Percentiles rank a stretch among this genome's conserved stretches.
These are phyloP conservation scores for Solea solea DNA, from an alignment of 2,113 vertebrate species.

Conservation along the genomic window DNA sequence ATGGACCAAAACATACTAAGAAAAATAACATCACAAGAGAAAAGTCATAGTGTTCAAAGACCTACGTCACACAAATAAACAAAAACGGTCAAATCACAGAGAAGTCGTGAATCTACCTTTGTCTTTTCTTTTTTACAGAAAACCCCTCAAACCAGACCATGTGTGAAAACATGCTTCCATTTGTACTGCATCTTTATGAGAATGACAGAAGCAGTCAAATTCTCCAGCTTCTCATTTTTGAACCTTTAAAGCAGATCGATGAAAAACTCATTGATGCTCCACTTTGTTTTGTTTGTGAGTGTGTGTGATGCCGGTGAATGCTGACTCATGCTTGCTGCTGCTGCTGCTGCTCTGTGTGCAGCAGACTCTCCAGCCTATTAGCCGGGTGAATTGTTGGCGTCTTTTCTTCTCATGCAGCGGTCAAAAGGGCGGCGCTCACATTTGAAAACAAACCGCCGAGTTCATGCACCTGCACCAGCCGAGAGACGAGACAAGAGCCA, in stretches of 20 bases:
- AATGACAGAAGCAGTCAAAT: slow-evolving; percentile 7
- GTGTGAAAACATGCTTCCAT: not conserved
- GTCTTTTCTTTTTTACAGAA: not conserved
- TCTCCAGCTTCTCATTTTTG: slow-evolving; percentile 37
- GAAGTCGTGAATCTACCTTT: not conserved
- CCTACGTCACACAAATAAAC: not conserved
- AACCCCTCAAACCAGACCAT: not conserved
- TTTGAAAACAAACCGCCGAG: slow-evolving; percentile 42
- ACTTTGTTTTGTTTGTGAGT: slow-evolving; percentile 35
- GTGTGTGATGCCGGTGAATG: slow-evolving; percentile 14
- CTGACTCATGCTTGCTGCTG: slow-evolving; percentile 53
- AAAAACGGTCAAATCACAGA: not conserved
- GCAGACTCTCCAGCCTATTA: slow-evolving; percentile 57
- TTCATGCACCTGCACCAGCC: slow-evolving; percentile 25
- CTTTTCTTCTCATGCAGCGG: slow-evolving; percentile 32
- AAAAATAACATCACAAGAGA: not conserved
- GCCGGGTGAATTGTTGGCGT: slow-evolving; percentile 54
- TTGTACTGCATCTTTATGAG: slow-evolving; percentile 6
- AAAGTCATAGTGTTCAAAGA: not conserved
- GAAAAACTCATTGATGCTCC: slow-evolving; percentile 43
- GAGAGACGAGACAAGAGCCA: slow-evolving; percentile 25
- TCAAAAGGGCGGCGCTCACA: slow-evolving; percentile 48
- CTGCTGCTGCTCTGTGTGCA: slow-evolving; percentile 8
- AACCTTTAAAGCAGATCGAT: slow-evolving; percentile 51
- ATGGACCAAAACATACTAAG: no score